Evolutionary conservation across 2,797 vertebrate species (phyloP).

Genomic region (Harpagifer antarcticus): DNA sequence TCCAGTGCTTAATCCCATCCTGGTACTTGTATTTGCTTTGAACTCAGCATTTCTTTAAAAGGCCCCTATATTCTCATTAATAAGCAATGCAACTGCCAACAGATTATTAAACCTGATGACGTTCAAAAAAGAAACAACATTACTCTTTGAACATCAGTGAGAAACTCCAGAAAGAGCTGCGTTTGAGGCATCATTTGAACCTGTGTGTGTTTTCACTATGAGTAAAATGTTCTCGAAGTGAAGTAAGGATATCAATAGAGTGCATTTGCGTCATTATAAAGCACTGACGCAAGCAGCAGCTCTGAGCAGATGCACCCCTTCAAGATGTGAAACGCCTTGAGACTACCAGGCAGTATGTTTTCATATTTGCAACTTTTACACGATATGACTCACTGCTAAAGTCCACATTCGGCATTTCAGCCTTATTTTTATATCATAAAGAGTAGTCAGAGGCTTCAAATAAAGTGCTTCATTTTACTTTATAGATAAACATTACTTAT

Average conservation of each 20-base stretch:
- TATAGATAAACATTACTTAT: background rate
- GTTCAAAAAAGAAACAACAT: constrained; percentile 24
- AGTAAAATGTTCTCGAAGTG: constrained; percentile 32
- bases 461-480: background rate
- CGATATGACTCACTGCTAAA: constrained; percentile 41
- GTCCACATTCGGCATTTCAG: constrained; percentile 21
- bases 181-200: constrained; percentile 51
- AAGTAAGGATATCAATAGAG: constrained; percentile 37
- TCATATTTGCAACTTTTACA: constrained; percentile 25
- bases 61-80: constrained; percentile 23
- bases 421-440: constrained; percentile 24
- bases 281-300: constrained; percentile 53
- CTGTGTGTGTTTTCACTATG: constrained; percentile 24
- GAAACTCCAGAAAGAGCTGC: constrained; percentile 26
- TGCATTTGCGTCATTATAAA: constrained; percentile 55
- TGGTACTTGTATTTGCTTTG: constrained; percentile 34
- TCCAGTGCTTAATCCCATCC: constrained; percentile 10
- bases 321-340: constrained; percentile 8
- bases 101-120: constrained; percentile 25
- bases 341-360: constrained; percentile 25
- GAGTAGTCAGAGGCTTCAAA: background rate
- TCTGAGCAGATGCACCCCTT: constrained; percentile 37
- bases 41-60: constrained; percentile 31
- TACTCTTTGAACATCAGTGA: constrained; percentile 42
- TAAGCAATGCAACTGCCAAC: constrained; percentile 11